Percentiles rank a stretch among this genome's conserved stretches.
Evolutionary conservation across 2,113 vertebrate species (phyloP).

Genomic region (Takifugu bimaculatus): DNA sequence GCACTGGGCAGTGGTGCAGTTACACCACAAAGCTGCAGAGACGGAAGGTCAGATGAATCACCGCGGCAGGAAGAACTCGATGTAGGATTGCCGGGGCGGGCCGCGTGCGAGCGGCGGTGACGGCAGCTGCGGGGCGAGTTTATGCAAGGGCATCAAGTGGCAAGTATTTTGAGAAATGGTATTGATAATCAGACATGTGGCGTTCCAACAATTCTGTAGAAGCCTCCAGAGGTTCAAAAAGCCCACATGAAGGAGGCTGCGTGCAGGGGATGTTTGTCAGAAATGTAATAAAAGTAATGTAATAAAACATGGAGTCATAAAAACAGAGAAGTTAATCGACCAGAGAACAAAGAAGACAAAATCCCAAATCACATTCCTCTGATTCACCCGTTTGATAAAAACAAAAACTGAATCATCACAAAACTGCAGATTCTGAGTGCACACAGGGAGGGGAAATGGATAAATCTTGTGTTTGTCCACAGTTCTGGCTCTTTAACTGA

Average conservation of each 20-base stretch:
- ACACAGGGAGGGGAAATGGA: too few species aligned
- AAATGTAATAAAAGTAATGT: too few species aligned
- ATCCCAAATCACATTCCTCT: too few species aligned
- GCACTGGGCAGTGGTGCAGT: slow-evolving; percentile 82
- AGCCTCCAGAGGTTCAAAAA: background rate
- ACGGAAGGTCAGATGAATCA: slow-evolving; percentile 1
- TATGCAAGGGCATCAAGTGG: slow-evolving; percentile 5
- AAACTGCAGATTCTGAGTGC: too few species aligned
- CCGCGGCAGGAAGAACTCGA: background rate
- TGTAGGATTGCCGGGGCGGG: background rate
- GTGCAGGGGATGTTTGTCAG: too few species aligned
- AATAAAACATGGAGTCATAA: too few species aligned
- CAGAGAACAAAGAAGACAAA: too few species aligned
- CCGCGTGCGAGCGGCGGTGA: background rate
- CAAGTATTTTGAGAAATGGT: slow-evolving; percentile 7
- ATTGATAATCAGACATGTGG: slow-evolving; percentile 30
- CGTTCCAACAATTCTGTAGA: slow-evolving; percentile 24
- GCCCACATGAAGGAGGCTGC: too few species aligned
- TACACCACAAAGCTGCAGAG: slow-evolving; percentile 81
- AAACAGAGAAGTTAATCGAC: too few species aligned
- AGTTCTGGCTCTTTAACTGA: background rate
- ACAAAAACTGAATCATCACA: too few species aligned
- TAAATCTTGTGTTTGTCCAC: background rate
- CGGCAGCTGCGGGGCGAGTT: slow-evolving; percentile 10
- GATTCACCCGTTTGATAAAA: too few species aligned